phyloP scores from a whole-genome alignment of 2,113 vertebrate species.

The Calidris pygmaea region DNA sequence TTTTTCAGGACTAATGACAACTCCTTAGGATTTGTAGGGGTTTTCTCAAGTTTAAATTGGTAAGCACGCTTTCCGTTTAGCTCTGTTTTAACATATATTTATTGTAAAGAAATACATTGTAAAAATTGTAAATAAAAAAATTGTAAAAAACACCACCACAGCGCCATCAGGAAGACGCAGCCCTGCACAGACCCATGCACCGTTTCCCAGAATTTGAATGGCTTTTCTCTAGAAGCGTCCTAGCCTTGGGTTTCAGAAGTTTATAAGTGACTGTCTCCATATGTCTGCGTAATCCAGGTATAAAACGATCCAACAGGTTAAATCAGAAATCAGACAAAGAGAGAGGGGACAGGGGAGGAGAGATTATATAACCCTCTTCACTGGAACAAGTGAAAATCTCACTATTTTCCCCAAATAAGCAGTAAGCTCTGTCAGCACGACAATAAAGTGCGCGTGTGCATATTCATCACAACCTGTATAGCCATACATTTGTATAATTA shows the following conservation, averaged over 20 bases:
- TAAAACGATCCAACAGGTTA: not conserved
- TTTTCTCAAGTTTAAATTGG: not conserved
- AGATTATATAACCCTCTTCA: not conserved
- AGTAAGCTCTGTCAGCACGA: not conserved
- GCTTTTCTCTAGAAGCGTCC: not conserved
- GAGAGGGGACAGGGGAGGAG: not conserved
- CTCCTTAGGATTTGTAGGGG: not conserved
- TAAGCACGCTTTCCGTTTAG: not conserved
- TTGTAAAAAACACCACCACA: too few species aligned
- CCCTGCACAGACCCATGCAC: not conserved
- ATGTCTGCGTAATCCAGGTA: not conserved
- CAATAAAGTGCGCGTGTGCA: not conserved
- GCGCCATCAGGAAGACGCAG: accelerated
- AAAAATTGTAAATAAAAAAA: too few species aligned
- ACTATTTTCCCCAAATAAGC: not conserved
- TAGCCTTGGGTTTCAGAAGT: not conserved
- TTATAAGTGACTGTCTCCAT: not conserved
- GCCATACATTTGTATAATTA: not conserved
- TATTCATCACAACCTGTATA: not conserved
- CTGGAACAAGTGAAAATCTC: not conserved
- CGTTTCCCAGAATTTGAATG: not conserved
- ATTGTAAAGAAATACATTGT: not conserved
- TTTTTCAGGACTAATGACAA: not conserved
- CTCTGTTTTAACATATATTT: not conserved
- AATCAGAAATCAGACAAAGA: not conserved